These are phyloP conservation scores for Chrysolophus pictus DNA, from an alignment of 2,797 vertebrate species.

Conservation along the genomic window DNA sequence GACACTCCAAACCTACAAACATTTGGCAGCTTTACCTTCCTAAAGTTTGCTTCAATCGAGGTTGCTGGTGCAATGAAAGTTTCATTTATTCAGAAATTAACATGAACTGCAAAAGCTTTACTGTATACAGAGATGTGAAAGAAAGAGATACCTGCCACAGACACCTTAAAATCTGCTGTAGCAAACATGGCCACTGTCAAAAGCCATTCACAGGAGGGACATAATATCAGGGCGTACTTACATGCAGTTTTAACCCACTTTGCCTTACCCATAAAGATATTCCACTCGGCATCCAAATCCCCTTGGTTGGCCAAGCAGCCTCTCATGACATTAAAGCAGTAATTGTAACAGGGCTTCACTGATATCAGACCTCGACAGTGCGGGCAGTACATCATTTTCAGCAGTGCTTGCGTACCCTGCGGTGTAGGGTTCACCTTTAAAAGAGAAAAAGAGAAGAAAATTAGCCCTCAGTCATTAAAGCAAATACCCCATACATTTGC, in stretches of 20 bases:
- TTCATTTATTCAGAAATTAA: background rate
- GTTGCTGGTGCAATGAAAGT: background rate
- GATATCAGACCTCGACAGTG: constrained; percentile 92
- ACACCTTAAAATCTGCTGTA: background rate
- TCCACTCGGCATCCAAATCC: constrained; percentile 95
- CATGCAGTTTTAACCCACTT: background rate
- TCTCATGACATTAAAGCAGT: constrained; percentile 96
- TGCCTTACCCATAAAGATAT: constrained; percentile 94
- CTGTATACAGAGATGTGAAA: background rate
- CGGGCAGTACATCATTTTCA: constrained; percentile 98
- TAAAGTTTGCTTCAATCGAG: background rate
- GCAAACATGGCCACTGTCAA: background rate
- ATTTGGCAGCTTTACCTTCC: background rate
- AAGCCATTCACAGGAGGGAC: background rate
- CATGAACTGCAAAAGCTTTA: background rate
- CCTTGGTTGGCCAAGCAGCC: constrained; percentile 97
- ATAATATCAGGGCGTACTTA: fast-evolving
- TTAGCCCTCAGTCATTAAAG: background rate
- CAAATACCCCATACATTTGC: fast-evolving
- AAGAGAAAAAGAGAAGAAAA: background rate
- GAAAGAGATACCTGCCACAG: background rate
- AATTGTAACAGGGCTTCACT: constrained; percentile 95
- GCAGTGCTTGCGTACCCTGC: constrained; percentile 87
- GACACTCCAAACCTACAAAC: background rate
- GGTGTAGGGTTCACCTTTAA: constrained; percentile 90